A percentile compares a stretch with the other conserved stretches of the same genome.
These are phyloP conservation scores for Onychomys arenicola DNA, from an alignment of 2,797 vertebrate species.

Conservation along the genomic window DNA sequence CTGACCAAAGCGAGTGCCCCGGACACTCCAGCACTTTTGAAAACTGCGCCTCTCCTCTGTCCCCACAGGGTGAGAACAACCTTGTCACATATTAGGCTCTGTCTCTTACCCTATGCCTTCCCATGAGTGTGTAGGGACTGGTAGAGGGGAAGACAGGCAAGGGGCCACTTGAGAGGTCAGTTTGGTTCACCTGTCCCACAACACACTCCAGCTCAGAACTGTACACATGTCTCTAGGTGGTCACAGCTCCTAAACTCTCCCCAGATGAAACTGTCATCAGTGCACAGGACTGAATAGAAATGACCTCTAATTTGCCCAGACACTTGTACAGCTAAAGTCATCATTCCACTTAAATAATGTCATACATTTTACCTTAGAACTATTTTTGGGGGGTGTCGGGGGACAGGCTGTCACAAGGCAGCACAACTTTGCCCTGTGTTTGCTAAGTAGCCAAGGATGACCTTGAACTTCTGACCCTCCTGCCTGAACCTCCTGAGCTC, in stretches of 20 bases:
- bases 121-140: too few species aligned
- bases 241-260: not conserved
- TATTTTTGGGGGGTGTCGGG: not conserved
- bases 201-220: not conserved
- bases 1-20: not conserved
- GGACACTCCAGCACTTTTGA: not conserved
- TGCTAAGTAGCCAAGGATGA: not conserved
- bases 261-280: not conserved
- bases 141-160: not conserved
- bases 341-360: not conserved
- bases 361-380: not conserved
- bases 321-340: not conserved
- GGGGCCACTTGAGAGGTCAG: too few species aligned
- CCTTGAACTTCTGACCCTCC: not conserved
- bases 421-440: not conserved
- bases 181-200: not conserved
- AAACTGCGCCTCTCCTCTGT: not conserved
- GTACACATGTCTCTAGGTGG: accelerated
- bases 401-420: not conserved
- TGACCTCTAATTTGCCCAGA: not conserved
- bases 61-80: not conserved
- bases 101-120: not conserved
- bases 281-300: not conserved
- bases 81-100: not conserved
- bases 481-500: not conserved